These are phyloP conservation scores for Stenotaenia linearis DNA, from an alignment of 2,888 invertebrate genomes.

Conservation along the genomic window DNA sequence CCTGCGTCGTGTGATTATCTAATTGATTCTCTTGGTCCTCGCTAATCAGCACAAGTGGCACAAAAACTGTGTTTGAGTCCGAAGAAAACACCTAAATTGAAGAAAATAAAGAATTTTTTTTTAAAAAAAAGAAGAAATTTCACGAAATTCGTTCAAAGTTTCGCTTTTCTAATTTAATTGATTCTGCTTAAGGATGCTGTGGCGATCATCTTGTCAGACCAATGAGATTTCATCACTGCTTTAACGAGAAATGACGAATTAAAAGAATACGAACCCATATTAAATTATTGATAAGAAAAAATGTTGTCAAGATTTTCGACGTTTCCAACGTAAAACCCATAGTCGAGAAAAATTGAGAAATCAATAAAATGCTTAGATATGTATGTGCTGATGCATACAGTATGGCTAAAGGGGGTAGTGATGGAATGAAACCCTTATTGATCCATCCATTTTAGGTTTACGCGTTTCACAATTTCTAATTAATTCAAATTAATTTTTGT, in stretches of 20 bases:
- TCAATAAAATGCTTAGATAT: neutral
- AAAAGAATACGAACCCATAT: neutral
- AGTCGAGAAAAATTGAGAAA: neutral
- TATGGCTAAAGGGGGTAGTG: neutral
- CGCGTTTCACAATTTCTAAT: neutral
- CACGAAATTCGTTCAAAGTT: no score
- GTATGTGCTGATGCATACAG: neutral
- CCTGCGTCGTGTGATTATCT: neutral
- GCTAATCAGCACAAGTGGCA: neutral
- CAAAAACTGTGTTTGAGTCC: neutral
- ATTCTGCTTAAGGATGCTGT: neutral
- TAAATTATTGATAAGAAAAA: neutral
- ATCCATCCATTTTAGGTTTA: neutral
- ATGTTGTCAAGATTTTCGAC: neutral
- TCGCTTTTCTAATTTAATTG: neutral
- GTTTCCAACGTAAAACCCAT: neutral
- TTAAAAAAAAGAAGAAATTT: no score
- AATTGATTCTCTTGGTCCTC: constrained; percentile 1
- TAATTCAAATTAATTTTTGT: neutral
- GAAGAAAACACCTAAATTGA: neutral
- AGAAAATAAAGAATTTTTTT: neutral
- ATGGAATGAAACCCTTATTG: neutral
- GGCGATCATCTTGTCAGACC: neutral
- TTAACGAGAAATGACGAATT: neutral
- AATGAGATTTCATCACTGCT: neutral